A percentile compares a stretch with the other conserved stretches of the same genome.
These are phyloP conservation scores for Lasioglossum malachurum DNA, from an alignment of 2,888 invertebrate genomes.

Conservation along the genomic window DNA sequence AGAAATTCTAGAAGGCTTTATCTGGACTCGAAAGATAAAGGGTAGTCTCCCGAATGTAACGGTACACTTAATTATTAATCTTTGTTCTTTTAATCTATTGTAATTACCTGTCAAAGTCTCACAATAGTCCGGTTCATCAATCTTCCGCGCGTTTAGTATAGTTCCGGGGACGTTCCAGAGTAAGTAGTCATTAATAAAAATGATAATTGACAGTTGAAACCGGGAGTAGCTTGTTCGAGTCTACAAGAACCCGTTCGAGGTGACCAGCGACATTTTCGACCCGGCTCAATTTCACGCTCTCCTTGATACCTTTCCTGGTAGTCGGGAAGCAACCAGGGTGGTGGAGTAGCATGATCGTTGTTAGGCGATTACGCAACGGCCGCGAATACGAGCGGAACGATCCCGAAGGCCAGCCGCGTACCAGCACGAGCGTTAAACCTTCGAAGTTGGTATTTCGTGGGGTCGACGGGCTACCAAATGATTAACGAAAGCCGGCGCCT, in stretches of 20 bases:
- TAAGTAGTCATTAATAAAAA: not conserved
- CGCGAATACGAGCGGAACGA: conserved; percentile 69
- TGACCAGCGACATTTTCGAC: conserved; percentile 42
- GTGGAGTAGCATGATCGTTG: conserved; percentile 40
- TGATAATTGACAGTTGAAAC: not conserved
- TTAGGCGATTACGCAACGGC: conserved; percentile 65
- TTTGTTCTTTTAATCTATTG: not conserved
- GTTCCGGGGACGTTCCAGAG: not conserved
- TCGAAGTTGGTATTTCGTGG: conserved; percentile 73
- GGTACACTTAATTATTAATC: not conserved
- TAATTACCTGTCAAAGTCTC: not conserved
- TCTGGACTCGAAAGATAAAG: not conserved
- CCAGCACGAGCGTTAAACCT: conserved; percentile 75
- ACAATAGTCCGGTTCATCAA: not conserved
- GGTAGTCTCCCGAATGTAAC: not conserved
- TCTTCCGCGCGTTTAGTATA: not conserved
- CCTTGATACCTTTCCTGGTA: not conserved
- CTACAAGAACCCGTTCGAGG: not conserved
- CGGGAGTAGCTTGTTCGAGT: not conserved
- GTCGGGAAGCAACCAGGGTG: conserved; percentile 31
- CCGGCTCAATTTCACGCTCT: conserved; percentile 25
- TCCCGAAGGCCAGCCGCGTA: conserved; percentile 76
- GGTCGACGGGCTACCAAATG: conserved; percentile 47
- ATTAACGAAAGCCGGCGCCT: conserved; percentile 52
- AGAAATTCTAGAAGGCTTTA: not conserved